These are phyloP conservation scores for Pionites leucogaster DNA, from an alignment of 2,113 vertebrate species.

Conservation along the genomic window DNA sequence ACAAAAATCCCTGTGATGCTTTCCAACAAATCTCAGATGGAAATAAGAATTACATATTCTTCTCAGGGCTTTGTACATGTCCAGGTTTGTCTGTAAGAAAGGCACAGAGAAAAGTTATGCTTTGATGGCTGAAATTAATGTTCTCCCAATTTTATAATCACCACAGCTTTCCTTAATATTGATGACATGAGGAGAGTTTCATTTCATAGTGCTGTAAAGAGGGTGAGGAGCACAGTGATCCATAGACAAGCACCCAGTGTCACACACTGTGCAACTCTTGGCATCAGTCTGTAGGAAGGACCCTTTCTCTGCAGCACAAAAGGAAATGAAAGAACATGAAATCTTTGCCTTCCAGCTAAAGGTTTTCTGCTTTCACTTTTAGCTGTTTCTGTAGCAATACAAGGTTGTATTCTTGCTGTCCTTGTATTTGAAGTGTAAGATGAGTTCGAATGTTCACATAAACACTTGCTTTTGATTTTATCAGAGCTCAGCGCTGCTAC, in stretches of 20 bases:
- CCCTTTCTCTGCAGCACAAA: background rate
- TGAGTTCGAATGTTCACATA: background rate
- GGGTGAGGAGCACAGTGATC: background rate
- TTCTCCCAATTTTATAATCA: background rate
- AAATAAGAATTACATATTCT: background rate
- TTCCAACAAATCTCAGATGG: background rate
- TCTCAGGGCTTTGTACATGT: background rate
- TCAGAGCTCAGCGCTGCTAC: background rate
- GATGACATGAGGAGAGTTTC: background rate
- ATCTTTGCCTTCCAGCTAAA: background rate
- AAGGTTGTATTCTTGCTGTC: background rate
- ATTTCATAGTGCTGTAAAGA: background rate
- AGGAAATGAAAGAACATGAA: background rate
- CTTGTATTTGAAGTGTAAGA: background rate
- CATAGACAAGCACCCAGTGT: fast-evolving
- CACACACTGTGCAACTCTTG: background rate
- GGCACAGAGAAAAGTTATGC: background rate
- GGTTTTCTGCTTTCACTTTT: background rate
- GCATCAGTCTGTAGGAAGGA: background rate
- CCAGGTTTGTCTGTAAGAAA: background rate
- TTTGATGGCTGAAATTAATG: background rate
- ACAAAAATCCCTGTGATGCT: background rate
- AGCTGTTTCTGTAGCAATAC: background rate
- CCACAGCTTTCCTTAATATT: background rate
- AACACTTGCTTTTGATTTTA: background rate